phyloP scores from a whole-genome alignment of 2,113 vertebrate species.

The Clarias gariepinus region DNA sequence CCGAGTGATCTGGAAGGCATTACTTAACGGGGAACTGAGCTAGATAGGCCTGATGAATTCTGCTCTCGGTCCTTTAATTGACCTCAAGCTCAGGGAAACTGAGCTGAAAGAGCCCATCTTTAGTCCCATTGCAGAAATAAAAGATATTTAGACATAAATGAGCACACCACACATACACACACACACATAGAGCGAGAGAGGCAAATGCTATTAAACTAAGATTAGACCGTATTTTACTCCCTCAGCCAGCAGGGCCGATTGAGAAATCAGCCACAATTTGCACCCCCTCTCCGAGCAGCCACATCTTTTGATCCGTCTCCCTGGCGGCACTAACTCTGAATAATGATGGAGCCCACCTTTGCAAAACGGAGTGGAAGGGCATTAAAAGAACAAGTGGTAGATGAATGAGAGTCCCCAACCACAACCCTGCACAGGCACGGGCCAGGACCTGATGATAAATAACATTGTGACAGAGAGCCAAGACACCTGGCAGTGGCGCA shows the following conservation, averaged over 20 bases:
- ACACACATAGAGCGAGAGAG: neutral
- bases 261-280: slow-evolving; percentile 11
- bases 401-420: slow-evolving; percentile 36
- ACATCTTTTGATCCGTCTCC: slow-evolving; percentile 40
- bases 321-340: slow-evolving; percentile 38
- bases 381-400: slow-evolving; percentile 38
- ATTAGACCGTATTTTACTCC: slow-evolving; percentile 10
- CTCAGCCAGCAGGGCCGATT: neutral
- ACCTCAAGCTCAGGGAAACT: slow-evolving; percentile 1
- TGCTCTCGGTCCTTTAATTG: slow-evolving; percentile 49
- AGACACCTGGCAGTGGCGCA: slow-evolving; percentile 2
- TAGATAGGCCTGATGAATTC: slow-evolving; percentile 59
- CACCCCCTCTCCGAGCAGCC: slow-evolving; percentile 17
- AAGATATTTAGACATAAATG: neutral
- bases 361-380: slow-evolving; percentile 40
- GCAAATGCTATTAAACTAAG: slow-evolving; percentile 8
- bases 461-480: slow-evolving; percentile 35
- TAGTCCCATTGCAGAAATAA: neutral
- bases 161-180: neutral
- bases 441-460: slow-evolving; percentile 47
- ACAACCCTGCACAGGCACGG: slow-evolving; percentile 13
- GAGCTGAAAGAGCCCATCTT: neutral
- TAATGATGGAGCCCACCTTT: slow-evolving; percentile 43
- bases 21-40: slow-evolving; percentile 67
- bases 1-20: slow-evolving; percentile 63